A percentile compares a stretch with the other conserved stretches of the same genome.
phyloP scores from a whole-genome alignment of 2,113 vertebrate species.

The Notarius lentiginosus region DNA sequence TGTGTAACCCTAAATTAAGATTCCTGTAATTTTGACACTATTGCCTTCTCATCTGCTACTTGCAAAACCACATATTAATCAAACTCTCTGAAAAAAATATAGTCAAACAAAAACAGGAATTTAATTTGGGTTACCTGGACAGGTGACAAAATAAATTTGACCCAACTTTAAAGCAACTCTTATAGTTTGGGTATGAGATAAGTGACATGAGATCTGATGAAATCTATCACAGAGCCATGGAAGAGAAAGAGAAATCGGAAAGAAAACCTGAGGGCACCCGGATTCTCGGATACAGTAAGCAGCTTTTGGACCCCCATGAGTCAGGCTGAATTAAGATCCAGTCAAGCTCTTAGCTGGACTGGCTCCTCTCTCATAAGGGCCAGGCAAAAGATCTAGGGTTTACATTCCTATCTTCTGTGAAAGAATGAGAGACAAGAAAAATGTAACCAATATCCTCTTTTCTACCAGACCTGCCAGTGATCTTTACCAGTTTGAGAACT shows the following conservation, averaged over 20 bases:
- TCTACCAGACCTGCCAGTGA: background rate
- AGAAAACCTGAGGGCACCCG: slow-evolving; percentile 74
- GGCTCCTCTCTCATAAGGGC: slow-evolving; percentile 57
- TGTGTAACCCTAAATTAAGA: slow-evolving; percentile 29
- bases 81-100: background rate
- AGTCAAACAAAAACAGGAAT: background rate
- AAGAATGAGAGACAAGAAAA: slow-evolving; percentile 32
- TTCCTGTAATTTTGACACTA: slow-evolving; percentile 29
- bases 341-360: slow-evolving; percentile 51
- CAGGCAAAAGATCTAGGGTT: slow-evolving; percentile 10
- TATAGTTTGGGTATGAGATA: slow-evolving; percentile 68
- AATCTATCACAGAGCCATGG: slow-evolving; percentile 75
- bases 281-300: slow-evolving; percentile 69
- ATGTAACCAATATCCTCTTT: background rate
- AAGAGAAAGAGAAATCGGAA: slow-evolving; percentile 60
- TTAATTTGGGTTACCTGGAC: slow-evolving; percentile 40
- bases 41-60: slow-evolving; percentile 19
- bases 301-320: slow-evolving; percentile 64
- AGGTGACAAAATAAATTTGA: slow-evolving; percentile 68
- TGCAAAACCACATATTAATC: background rate
- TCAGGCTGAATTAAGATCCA: slow-evolving; percentile 16
- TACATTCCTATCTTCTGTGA: background rate
- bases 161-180: slow-evolving; percentile 71
- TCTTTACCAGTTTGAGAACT: background rate
- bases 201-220: slow-evolving; percentile 66